These are phyloP conservation scores for Ctenicera cuprea DNA, from an alignment of 2,888 invertebrate species.

Conservation along the genomic window DNA sequence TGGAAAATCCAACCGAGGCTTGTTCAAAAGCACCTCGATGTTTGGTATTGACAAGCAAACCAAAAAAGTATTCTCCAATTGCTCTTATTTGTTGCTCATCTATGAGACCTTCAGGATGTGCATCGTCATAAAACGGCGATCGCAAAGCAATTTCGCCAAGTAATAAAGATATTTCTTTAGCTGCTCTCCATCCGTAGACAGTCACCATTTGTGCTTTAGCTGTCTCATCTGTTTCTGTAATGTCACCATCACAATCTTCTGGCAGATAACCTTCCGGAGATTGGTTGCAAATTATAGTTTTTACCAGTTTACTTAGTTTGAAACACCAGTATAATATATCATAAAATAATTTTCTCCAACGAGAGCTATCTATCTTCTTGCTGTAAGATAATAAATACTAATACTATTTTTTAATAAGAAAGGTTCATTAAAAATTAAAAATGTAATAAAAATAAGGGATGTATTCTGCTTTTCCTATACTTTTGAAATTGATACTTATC, in stretches of 20 bases:
- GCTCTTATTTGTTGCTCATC: conserved; percentile 73
- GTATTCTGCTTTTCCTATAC: too few species aligned
- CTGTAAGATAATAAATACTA: conserved; percentile 38
- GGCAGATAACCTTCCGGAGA: conserved; percentile 96
- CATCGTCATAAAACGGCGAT: conserved; percentile 71
- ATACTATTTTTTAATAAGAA: not conserved
- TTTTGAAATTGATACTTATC: too few species aligned
- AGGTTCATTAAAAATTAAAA: too few species aligned
- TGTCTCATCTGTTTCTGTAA: conserved; percentile 63
- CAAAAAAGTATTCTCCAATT: conserved; percentile 82
- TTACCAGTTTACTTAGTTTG: conserved; percentile 77
- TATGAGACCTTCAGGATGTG: conserved; percentile 69
- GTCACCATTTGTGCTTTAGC: conserved; percentile 90
- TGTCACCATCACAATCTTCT: conserved; percentile 48
- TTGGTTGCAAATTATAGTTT: conserved; percentile 88
- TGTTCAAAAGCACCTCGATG: conserved; percentile 99
- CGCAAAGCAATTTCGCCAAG: conserved; percentile 79
- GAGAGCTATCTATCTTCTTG: conserved; percentile 62
- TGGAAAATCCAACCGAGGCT: conserved; percentile 91
- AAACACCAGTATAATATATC: conserved; percentile 77
- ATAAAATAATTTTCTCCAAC: conserved; percentile 68
- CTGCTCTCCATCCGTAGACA: conserved; percentile 94
- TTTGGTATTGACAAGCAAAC: conserved; percentile 84
- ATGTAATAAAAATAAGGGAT: too few species aligned
- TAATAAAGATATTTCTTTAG: conserved; percentile 89